A percentile compares a stretch with the other conserved stretches of the same genome.
Conservation (phyloP, 1,140 invertebrate genomes). For the Mizuhopecten yessoensis region DNA sequence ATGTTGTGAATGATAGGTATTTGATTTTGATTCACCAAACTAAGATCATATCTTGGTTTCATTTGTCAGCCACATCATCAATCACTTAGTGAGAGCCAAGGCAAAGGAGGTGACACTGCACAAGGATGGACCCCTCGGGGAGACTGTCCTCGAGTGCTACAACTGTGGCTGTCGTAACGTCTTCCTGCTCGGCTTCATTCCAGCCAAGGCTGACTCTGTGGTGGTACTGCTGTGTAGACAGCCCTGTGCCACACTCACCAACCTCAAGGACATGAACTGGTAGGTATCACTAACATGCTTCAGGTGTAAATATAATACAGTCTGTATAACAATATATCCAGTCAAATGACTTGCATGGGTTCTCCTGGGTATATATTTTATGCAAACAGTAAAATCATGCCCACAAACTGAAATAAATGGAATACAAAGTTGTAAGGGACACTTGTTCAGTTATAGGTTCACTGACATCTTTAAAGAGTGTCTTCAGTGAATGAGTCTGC, state of each 20-base stretch:
- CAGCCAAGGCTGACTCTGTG: slow-evolving; percentile 99
- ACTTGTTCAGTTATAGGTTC: too few relatives aligned
- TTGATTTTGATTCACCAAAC: too few relatives aligned
- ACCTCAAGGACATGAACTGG: slow-evolving; percentile 99
- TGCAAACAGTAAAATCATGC: too few relatives aligned
- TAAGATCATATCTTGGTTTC: neutral
- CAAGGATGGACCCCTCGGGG: slow-evolving; percentile 97
- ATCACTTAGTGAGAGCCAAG: slow-evolving; percentile 98
- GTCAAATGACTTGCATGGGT: too few relatives aligned
- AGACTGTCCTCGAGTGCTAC: slow-evolving; percentile 99
- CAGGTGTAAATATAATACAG: too few relatives aligned
- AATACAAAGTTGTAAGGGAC: too few relatives aligned
- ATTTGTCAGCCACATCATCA: slow-evolving; percentile 95
- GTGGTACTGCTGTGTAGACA: slow-evolving; percentile 99
- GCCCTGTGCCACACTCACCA: slow-evolving; percentile 98
- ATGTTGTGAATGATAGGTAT: too few relatives aligned
- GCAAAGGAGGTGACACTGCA: slow-evolving; percentile 99
- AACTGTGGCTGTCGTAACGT: slow-evolving; percentile 97
- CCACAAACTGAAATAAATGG: too few relatives aligned
- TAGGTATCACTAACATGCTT: slow-evolving; percentile 82
- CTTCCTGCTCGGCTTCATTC: slow-evolving; percentile 99
- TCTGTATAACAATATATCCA: too few relatives aligned
- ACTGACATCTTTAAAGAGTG: too few relatives aligned
- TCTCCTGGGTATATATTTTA: too few relatives aligned
- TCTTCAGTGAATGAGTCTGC: too few relatives aligned